phyloP scores from a whole-genome alignment of 2,888 invertebrate species.

The Thymelicus acteon region DNA sequence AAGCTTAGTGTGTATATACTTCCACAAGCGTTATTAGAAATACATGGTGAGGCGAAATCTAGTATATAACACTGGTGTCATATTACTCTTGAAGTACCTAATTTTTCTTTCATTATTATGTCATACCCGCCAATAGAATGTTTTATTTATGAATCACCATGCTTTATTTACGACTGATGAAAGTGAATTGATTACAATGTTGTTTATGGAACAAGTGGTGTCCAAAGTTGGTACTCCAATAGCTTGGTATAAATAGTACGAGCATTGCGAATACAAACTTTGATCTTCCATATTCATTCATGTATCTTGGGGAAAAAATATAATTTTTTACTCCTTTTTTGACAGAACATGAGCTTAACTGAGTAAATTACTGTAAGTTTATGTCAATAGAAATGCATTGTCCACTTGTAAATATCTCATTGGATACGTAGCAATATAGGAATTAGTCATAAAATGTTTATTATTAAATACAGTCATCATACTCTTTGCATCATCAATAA shows the following conservation, averaged over 20 bases:
- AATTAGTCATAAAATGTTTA: too few species aligned
- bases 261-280: constrained; percentile 27
- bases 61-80: constrained; percentile 58
- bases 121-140: constrained; percentile 78
- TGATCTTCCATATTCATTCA: constrained; percentile 13
- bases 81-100: constrained; percentile 68
- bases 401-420: too few species aligned
- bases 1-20: background rate
- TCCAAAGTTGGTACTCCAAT: constrained; percentile 1
- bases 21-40: background rate
- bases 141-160: constrained; percentile 41
- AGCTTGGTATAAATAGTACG: constrained; percentile 27
- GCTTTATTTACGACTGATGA: constrained; percentile 26
- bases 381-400: too few species aligned
- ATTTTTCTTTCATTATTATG: constrained; percentile 76
- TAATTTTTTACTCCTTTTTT: too few species aligned
- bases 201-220: background rate
- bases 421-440: too few species aligned
- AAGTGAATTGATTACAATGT: constrained; percentile 16
- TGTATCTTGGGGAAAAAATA: background rate
- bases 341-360: too few species aligned
- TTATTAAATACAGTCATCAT: too few species aligned
- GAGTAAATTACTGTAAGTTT: too few species aligned
- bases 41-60: constrained; percentile 16
- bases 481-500: too few species aligned